Conservation (phyloP, 53 echinoderm and acorn worm species). For the Stichopus horrens region DNA sequence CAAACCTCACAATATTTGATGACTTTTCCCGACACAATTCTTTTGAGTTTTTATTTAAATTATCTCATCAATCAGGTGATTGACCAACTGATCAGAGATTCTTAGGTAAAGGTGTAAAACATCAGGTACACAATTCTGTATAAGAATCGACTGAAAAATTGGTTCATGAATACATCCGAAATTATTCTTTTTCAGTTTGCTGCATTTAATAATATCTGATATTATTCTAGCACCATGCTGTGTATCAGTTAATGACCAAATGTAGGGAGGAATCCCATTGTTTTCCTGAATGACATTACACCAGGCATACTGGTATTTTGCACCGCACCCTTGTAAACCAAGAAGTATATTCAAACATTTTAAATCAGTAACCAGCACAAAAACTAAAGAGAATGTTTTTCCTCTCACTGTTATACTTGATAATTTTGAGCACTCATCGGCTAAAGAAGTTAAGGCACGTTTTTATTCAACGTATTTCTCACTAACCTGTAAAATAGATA, state of each 20-base stretch:
- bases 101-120: slow-evolving; percentile 1
- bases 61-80: slow-evolving; percentile 29
- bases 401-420: too few relatives aligned
- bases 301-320: slow-evolving; percentile 26
- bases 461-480: too few relatives aligned
- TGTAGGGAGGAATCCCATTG: neutral
- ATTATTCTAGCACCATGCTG: slow-evolving; percentile 25
- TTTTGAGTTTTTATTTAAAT: neutral
- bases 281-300: slow-evolving; percentile 16
- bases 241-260: slow-evolving; percentile 20
- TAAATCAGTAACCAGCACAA: too few relatives aligned
- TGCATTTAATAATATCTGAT: neutral
- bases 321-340: slow-evolving; percentile 13
- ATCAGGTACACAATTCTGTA: neutral
- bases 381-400: too few relatives aligned
- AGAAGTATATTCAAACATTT: slow-evolving; percentile 33
- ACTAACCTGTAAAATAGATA: too few relatives aligned
- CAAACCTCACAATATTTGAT: slow-evolving; percentile 9
- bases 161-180: slow-evolving; percentile 3
- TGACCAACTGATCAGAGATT: slow-evolving; percentile 31
- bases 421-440: too few relatives aligned
- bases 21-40: slow-evolving; percentile 8
- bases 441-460: too few relatives aligned
- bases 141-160: neutral
- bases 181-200: slow-evolving; percentile 17